Evolutionary conservation across 2,888 invertebrate species (phyloP), one percentile per base, ranked within the genome.

Genomic region (Cosmorhoe ocellata): DNA sequence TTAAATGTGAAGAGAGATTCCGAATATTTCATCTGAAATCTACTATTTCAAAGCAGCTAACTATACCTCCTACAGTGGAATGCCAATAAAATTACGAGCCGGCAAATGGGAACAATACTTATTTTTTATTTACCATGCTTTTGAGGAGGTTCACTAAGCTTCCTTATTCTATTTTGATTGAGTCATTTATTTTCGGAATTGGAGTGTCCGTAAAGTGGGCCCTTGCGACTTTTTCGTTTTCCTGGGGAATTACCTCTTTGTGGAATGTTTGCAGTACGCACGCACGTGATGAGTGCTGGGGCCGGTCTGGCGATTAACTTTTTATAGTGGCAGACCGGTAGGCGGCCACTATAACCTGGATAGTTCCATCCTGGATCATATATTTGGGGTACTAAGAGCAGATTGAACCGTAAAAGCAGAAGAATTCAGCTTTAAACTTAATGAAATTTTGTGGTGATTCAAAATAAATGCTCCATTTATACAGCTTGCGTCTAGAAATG

Each of bases 251-350:
- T 71, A 69, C 69, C 69, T 63, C 66, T 61, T 66, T 67, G 66
- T 56, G 61, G 60, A 61, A 65, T 79, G 74, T 83, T 82, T 80
- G 73, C 74, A 63, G 66, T 67, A 70, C 64, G 66, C 64, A 71
- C 78, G 70, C 64, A 71, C 78, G 70, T 72, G 75, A 74, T 57
- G 69, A 82, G 81, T 77, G 75, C 75, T 78, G 69, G 69, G 55
- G 61, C 68, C 65, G 67, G 61, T 64, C 67, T 68, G 67, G 72
- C 71, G 72, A 72, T 78, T 73, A 73, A 71, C 70, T 74, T 79
- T 72, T 64, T 68, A 65, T 65, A 56, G 49, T 39, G 18, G 18
- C 39, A 39, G 28, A 14, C 46, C 10, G 11, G 18, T 39, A 28
- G 14, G 34, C 14, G n/a, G 12, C 12, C 27, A 38, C 11, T 32